Base-by-base conservation (phyloP, 2,888 invertebrate genomes). In the Hecatera dysodea region DNA sequence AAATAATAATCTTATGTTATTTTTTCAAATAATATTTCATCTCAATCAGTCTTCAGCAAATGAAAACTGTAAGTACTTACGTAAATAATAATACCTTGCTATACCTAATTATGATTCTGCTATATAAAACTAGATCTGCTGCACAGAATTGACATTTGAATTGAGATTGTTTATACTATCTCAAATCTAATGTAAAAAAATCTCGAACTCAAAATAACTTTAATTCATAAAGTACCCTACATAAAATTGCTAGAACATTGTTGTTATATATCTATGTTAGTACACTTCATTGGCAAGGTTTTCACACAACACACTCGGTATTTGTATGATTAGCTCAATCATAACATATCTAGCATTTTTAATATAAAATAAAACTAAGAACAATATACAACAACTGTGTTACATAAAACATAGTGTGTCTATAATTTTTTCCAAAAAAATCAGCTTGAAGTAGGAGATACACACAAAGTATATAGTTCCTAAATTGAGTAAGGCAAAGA, bases 1-100 rank as follows among this genome's bases (percentile, higher is more conserved):
- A n/a, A 48, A 79, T 73, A 73, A 75, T 56, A 79, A 52, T 64
- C 15, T 74, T 17, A 24, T 59, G 19, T 42, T 75, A 27, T 59
- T 80, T 59, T 53, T 75, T 42, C 74, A 75, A 64, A 15, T 75
- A 59, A 62, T 75, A 48, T 33, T 80, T 17, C 46, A 63, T 48
- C 48, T 75, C 48, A 80, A 64, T 74, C 80, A 80, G 9, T 53
- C 33, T 57, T 63, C 46, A 22, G 39, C 57, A 12, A 17, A 33
- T 75, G 64, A 63, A 52, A 59, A 33, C 48, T 59, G 80, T 75
- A 64, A 75, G 79, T 78, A 50, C 4, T 19, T 36, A 17, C 4
- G 19, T 36, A 17, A 11, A 12, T 11, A 60, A 50, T 17, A 36
- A 5, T 46, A 36, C 22, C 15, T 42, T 36, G 12, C 8, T n/a